Evolutionary conservation across 2,113 vertebrate species (phyloP).

Genomic region (Macrotis lagotis): DNA sequence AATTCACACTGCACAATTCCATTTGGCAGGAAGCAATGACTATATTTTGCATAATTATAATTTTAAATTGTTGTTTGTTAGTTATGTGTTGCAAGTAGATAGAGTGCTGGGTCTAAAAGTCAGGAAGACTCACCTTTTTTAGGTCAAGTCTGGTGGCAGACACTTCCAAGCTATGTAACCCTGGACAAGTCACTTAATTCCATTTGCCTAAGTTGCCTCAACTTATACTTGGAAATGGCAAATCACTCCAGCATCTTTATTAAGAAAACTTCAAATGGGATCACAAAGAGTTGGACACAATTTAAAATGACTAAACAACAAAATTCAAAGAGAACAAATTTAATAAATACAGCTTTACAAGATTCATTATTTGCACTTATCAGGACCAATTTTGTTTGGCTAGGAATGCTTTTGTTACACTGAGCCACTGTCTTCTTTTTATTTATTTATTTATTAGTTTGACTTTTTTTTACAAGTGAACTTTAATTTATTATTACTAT

Average conservation of each 20-base stretch:
- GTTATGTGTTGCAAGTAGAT: not conserved
- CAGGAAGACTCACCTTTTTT: not conserved
- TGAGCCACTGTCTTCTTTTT: conserved; percentile 12
- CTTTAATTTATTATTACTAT: too few relatives aligned
- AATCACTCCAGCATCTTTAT: not conserved
- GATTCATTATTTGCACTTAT: not conserved
- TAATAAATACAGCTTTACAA: not conserved
- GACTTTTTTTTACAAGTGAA: too few relatives aligned
- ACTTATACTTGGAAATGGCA: not conserved
- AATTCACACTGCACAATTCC: not conserved
- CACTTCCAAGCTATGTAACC: not conserved
- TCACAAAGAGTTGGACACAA: too few relatives aligned
- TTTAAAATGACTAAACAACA: not conserved
- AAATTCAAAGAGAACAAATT: not conserved
- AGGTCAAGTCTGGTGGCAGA: not conserved
- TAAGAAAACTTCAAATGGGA: too few relatives aligned
- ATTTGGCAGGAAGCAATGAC: not conserved
- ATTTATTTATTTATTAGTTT: too few relatives aligned
- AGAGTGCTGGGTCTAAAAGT: not conserved
- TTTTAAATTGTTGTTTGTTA: not conserved
- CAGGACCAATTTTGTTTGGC: not conserved
- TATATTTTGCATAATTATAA: not conserved
- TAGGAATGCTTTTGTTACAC: not conserved
- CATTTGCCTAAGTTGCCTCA: not conserved
- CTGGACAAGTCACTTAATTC: not conserved